These are phyloP conservation scores for Silvanus unidentatus DNA, from an alignment of 2,888 invertebrate species.

Conservation along the genomic window DNA sequence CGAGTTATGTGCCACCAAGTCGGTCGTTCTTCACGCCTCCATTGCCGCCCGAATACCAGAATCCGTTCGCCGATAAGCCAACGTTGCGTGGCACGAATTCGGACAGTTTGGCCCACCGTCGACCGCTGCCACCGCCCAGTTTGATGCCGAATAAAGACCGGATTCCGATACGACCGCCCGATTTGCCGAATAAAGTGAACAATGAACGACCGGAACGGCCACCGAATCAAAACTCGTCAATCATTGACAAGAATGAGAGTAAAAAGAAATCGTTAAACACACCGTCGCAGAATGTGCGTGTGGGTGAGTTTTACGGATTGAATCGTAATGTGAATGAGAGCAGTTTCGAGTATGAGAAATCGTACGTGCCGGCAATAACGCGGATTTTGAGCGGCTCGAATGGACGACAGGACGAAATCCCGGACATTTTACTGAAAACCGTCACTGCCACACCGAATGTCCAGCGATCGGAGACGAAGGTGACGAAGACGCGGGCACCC, in stretches of 20 bases:
- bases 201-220: conserved; percentile 33
- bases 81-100: conserved; percentile 65
- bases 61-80: conserved; percentile 85
- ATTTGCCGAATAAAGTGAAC: conserved; percentile 45
- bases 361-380: conserved; percentile 69
- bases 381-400: conserved; percentile 81
- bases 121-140: conserved; percentile 79
- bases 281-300: conserved; percentile 59
- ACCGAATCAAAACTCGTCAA: conserved; percentile 7
- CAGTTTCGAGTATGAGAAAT: conserved; percentile 45
- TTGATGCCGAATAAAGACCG: conserved; percentile 75
- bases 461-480: conserved; percentile 31
- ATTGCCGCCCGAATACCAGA: conserved; percentile 74
- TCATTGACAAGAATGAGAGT: conserved; percentile 43
- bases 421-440: conserved; percentile 66
- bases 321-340: conserved; percentile 39
- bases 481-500: conserved; percentile 33
- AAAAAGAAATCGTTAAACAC: conserved; percentile 72
- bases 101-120: conserved; percentile 61
- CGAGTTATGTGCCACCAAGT: conserved; percentile 78
- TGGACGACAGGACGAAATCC: conserved; percentile 75
- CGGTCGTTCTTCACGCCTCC: conserved; percentile 73
- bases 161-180: conserved; percentile 63
- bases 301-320: conserved; percentile 41
- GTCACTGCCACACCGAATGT: conserved; percentile 52